Evolutionary conservation across 2,888 invertebrate genomes (phyloP).

Genomic region (Pseudoips prasinana): DNA sequence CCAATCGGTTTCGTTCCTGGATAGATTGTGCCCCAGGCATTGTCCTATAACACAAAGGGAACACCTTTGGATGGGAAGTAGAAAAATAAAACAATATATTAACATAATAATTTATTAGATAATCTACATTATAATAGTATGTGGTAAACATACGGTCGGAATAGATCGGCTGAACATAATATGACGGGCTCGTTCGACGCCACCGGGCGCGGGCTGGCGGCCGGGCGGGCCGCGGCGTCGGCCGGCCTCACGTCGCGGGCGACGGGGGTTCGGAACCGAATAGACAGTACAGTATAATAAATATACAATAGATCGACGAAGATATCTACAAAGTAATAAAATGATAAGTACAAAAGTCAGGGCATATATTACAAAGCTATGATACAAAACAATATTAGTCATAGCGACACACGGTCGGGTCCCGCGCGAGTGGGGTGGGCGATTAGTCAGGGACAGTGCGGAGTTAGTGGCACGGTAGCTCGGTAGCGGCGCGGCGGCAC

Average conservation of each 20-base stretch:
- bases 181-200: background rate
- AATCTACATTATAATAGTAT: no score
- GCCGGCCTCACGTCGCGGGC: background rate
- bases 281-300: background rate
- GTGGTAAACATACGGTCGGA: background rate
- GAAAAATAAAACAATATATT: no score
- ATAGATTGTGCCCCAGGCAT: no score
- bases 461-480: background rate
- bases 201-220: background rate
- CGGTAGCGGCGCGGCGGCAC: background rate
- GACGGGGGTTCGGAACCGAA: background rate
- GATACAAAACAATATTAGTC: slow-evolving; percentile 11
- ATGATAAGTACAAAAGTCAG: slow-evolving; percentile 29
- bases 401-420: slow-evolving; percentile 1
- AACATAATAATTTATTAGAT: no score
- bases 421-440: background rate
- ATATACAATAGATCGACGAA: slow-evolving; percentile 10
- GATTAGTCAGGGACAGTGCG: background rate
- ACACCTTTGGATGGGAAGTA: no score
- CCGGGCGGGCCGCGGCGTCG: background rate
- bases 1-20: no score
- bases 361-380: slow-evolving; percentile 26
- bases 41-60: no score
- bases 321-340: slow-evolving; percentile 24
- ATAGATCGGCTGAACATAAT: background rate